Evolutionary conservation across 2,797 vertebrate genomes (phyloP), one percentile per base, ranked within the genome.

Genomic region (Diglossa cyanea): DNA sequence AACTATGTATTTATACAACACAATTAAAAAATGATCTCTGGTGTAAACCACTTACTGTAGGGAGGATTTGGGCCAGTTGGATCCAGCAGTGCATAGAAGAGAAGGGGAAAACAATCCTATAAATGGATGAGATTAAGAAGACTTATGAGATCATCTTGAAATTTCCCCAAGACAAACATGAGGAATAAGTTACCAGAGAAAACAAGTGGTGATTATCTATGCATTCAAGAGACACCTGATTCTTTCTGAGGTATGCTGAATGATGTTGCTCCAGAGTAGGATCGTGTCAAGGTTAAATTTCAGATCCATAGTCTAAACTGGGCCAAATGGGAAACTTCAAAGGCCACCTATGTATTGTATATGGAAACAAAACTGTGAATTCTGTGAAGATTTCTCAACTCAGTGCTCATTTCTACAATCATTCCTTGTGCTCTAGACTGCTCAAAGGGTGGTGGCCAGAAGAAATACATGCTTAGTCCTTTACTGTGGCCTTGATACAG

Each of bases 121-220:
- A 89, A 94, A 95, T 92, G 92, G 91, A 75, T 77, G 44, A 92
- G 70, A 86, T 92, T 39, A 86, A 62, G 62, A 94, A 50, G 53
- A 83, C 63, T 86, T 92, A 80, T 94, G 86, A 95, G 71, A 74
- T 85, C 90, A 89, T 94, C 66, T 92, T 93, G 88, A 94, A 92
- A 94, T 85, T 91, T 57, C 88, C 67, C 86, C 81, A 93, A 89
- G 84, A 95, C 77, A 93, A 96, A 91, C 63, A 94, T 67, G 40
- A 83, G 67, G 42, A 89, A 80, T 33, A 94, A 83, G 68, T 95
- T 74, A 89, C 11, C 25, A 54, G 20, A 66, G 65, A 89, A 93
- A 83, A 83, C n/a, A 83, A 91, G 25, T 58, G 18, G 23, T 63
- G 53, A 71, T 42, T 61, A 48, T 82, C 55, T 71, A 19, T 39